phyloP scores from a whole-genome alignment of 2,888 invertebrate species.

The Harmothoe impar region DNA sequence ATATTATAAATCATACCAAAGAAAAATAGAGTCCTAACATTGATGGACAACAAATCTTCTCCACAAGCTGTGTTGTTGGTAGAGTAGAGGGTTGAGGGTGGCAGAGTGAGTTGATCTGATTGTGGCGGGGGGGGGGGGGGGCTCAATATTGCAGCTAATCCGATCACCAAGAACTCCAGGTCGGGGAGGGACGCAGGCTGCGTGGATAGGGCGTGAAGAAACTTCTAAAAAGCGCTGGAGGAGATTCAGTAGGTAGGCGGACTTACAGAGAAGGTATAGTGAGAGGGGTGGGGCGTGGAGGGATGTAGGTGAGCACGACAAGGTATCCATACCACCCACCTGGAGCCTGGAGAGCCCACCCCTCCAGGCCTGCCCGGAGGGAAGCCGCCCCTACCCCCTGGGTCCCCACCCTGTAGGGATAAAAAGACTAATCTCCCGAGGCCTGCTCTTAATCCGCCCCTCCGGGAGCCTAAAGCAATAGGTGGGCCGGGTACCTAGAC shows the following conservation, averaged over 20 bases:
- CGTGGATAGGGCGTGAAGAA: not conserved
- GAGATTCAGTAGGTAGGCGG: not conserved
- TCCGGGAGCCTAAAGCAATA: slow-evolving; percentile 55
- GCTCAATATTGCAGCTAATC: no score
- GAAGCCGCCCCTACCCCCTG: not conserved
- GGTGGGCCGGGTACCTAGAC: slow-evolving; percentile 10
- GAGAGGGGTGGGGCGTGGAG: not conserved
- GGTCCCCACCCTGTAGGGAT: not conserved
- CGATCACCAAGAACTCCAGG: no score
- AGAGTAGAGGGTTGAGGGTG: no score
- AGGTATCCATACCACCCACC: slow-evolving; percentile 20
- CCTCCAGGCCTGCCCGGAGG: not conserved
- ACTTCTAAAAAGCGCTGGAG: not conserved
- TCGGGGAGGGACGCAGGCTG: no score
- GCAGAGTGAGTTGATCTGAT: no score
- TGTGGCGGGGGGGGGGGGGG: no score
- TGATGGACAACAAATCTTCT: no score
- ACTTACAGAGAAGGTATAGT: not conserved
- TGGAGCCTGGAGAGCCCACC: not conserved
- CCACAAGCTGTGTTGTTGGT: no score
- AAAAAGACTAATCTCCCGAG: slow-evolving; percentile 48
- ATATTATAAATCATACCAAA: no score
- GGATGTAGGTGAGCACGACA: not conserved
- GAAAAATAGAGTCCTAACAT: no score
- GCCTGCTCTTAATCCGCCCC: slow-evolving; percentile 37